Base-by-base conservation (phyloP, 2,888 invertebrate genomes). In the Cremastobaeus sp. region DNA sequence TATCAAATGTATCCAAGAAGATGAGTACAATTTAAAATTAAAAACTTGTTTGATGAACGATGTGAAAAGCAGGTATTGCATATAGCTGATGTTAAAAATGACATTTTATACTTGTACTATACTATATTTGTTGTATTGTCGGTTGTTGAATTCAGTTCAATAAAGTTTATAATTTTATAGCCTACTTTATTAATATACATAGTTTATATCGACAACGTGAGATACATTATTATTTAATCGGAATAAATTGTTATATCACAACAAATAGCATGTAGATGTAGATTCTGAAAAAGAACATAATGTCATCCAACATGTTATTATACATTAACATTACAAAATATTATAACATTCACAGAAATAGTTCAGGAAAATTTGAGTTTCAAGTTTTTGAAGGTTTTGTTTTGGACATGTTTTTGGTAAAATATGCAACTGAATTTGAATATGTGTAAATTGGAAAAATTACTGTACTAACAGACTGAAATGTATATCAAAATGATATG, bases 121-220 rank as follows among this genome's bases (percentile, higher is more conserved):
- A 15, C 14, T 17, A 37, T 17, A 1, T 17, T 25, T 37, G 3
- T 68, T n/a, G n/a, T n/a, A n/a, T n/a, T n/a, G n/a, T n/a, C n/a
- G n/a, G n/a, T n/a, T n/a, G n/a, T n/a, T n/a, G n/a, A n/a, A n/a
- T n/a, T n/a, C n/a, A n/a, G n/a, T n/a, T n/a, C n/a, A n/a, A n/a
- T n/a, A n/a, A n/a, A n/a, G n/a, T n/a, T 43, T 59, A 69, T 47
- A 69, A 69, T 69, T 55, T 60, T 69, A 28, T 62, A 62, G 18
- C 39, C 54, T 69, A 69, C 60, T 69, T 69, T 62, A 69, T 69
- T 69, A 48, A 62, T 60, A 54, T 69, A 69, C 69, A 69, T 62
- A 69, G 25, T 59, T 69, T 62, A 47, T 60, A 69, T 62, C 69
- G 60, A 62, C 60, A 62, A 69, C 60, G 69, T 69, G 60, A 69